A percentile compares a stretch with the other conserved stretches of the same genome.
phyloP scores from a whole-genome alignment of 2,113 vertebrate genomes.

The Romanogobio albipinnatus region DNA sequence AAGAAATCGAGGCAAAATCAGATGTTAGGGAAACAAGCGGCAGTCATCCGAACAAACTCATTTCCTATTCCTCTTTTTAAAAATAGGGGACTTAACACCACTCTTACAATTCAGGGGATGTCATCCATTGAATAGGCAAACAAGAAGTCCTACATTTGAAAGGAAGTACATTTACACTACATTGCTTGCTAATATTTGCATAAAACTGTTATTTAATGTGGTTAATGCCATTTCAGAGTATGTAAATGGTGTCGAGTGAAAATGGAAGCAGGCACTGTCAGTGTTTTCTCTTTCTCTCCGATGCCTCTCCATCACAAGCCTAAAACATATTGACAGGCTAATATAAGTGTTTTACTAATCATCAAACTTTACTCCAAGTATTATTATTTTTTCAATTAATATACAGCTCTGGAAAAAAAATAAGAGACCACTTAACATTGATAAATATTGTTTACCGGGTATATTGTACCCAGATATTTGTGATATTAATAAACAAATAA shows the following conservation, averaged over 20 bases:
- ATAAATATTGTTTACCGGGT: no score
- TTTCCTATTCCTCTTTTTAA: slow-evolving; percentile 40
- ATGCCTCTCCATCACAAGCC: neutral
- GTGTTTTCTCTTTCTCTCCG: neutral
- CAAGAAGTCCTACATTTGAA: slow-evolving; percentile 2
- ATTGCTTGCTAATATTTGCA: slow-evolving; percentile 1
- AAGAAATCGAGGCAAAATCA: slow-evolving; percentile 2
- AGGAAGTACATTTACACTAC: neutral
- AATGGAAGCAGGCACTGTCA: neutral
- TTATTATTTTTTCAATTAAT: neutral
- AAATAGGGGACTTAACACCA: slow-evolving; percentile 10
- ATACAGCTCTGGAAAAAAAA: no score
- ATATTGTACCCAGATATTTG: neutral
- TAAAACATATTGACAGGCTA: neutral
- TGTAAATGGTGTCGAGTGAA: neutral
- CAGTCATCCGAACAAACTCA: slow-evolving; percentile 52
- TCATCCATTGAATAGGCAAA: slow-evolving; percentile 17
- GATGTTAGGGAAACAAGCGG: slow-evolving; percentile 15
- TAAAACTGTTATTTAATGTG: neutral
- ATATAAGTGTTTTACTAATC: neutral
- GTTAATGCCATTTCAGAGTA: neutral
- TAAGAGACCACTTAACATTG: no score
- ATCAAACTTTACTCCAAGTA: neutral
- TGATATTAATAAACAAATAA: neutral
- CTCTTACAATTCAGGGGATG: slow-evolving; percentile 2